Evolutionary conservation across 2,888 invertebrate species (phyloP).

Genomic region (Ormia ochracea): DNA sequence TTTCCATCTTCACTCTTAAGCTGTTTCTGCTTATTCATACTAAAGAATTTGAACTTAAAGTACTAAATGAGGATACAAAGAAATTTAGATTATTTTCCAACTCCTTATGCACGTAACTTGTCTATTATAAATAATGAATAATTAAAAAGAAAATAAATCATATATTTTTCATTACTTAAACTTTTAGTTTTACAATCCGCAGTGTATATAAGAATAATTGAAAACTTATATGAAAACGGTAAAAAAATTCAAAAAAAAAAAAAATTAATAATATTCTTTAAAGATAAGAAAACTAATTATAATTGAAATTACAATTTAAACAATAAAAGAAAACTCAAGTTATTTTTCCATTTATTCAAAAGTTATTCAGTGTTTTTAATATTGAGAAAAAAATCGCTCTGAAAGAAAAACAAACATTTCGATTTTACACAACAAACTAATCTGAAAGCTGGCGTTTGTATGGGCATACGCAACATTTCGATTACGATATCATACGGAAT

Average conservation of each 20-base stretch:
- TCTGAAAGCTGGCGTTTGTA: too few relatives aligned
- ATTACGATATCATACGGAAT: too few relatives aligned
- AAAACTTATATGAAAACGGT: too few relatives aligned
- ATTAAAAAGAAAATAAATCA: conserved; percentile 16
- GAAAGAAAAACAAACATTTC: too few relatives aligned
- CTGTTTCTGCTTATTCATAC: conserved; percentile 3
- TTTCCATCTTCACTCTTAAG: conserved; percentile 38
- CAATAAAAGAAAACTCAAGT: conserved; percentile 54
- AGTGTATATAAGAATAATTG: background rate
- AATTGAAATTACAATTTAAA: conserved; percentile 62
- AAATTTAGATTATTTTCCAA: conserved; percentile 40
- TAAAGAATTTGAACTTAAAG: background rate
- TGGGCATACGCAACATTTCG: too few relatives aligned
- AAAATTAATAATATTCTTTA: background rate
- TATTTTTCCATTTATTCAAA: conserved; percentile 67
- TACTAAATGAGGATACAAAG: conserved; percentile 33
- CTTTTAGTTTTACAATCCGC: background rate
- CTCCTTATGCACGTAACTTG: too few relatives aligned
- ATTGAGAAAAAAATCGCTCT: too few relatives aligned
- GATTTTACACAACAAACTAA: too few relatives aligned
- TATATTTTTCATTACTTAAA: conserved; percentile 45
- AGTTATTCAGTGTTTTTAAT: conserved; percentile 53
- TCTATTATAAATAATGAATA: too few relatives aligned
- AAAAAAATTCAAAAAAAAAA: background rate
- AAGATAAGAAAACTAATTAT: conserved; percentile 33